Conservation (phyloP, 2,888 invertebrate genomes). For the Tipula confusa region DNA sequence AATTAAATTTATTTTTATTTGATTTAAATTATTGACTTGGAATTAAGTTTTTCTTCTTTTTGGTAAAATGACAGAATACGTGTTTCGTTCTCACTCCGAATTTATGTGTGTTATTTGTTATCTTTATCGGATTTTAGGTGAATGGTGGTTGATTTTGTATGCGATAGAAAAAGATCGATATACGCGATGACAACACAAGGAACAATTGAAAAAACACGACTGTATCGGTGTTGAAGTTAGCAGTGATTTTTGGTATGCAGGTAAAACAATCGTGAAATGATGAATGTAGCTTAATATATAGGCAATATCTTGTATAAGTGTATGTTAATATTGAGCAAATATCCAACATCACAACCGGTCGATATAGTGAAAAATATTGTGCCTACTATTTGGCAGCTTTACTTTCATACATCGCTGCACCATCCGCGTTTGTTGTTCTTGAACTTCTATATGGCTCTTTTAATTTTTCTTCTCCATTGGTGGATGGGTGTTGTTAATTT, state of each 20-base stretch:
- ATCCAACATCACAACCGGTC: no score
- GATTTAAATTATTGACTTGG: not conserved
- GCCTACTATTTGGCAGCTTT: not conserved
- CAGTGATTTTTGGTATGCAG: not conserved
- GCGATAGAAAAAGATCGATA: conserved; percentile 3
- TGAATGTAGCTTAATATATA: not conserved
- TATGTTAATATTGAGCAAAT: not conserved
- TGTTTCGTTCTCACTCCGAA: conserved; percentile 12
- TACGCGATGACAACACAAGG: not conserved
- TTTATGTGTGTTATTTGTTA: not conserved
- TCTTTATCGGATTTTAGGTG: not conserved
- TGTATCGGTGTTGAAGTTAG: not conserved
- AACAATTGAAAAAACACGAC: not conserved
- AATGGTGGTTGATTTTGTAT: not conserved
- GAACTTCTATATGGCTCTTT: no score
- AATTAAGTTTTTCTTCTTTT: not conserved
- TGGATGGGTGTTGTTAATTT: no score
- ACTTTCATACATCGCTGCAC: no score
- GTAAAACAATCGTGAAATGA: not conserved
- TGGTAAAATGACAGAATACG: conserved; percentile 17
- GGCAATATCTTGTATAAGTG: not conserved
- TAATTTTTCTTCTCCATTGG: no score
- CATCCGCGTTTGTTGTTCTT: no score
- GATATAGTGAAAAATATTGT: not conserved
- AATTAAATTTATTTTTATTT: not conserved